These are phyloP conservation scores for Agriotes lineatus DNA, from an alignment of 2,888 invertebrate species.

Conservation along the genomic window DNA sequence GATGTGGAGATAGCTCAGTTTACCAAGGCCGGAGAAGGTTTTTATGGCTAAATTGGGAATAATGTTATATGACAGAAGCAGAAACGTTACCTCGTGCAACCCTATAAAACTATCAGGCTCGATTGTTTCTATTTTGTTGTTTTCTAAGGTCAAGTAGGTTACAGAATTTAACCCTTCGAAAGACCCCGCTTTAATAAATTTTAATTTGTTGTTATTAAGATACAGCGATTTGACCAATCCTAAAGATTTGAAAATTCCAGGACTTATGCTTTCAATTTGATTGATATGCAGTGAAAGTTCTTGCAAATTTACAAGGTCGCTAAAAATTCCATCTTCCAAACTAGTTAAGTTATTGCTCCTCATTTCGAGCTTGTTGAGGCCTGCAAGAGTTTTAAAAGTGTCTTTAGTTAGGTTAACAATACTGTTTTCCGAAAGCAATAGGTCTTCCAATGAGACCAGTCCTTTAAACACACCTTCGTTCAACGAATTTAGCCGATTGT, in stretches of 20 bases:
- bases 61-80: not conserved
- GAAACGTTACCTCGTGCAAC: not conserved
- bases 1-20: not conserved
- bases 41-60: constrained; percentile 4
- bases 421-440: not conserved
- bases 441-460: too few relatives aligned
- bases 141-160: not conserved
- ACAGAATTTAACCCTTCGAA: constrained; percentile 14
- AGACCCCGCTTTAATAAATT: not conserved
- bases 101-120: not conserved
- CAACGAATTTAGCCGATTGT: not conserved
- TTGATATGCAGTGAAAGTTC: constrained; percentile 5
- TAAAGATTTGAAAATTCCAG: not conserved
- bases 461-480: not conserved
- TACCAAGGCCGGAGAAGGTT: not conserved
- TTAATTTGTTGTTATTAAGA: constrained; percentile 7
- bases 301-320: not conserved
- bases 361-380: too few relatives aligned
- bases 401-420: not conserved
- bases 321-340: too few relatives aligned
- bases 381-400: not conserved
- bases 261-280: not conserved
- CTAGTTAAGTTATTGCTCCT: too few relatives aligned
- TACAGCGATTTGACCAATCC: not conserved
- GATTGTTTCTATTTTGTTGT: constrained; percentile 10